Conservation (phyloP, 2,113 vertebrate species). For the Andinoacara biseriatus region DNA sequence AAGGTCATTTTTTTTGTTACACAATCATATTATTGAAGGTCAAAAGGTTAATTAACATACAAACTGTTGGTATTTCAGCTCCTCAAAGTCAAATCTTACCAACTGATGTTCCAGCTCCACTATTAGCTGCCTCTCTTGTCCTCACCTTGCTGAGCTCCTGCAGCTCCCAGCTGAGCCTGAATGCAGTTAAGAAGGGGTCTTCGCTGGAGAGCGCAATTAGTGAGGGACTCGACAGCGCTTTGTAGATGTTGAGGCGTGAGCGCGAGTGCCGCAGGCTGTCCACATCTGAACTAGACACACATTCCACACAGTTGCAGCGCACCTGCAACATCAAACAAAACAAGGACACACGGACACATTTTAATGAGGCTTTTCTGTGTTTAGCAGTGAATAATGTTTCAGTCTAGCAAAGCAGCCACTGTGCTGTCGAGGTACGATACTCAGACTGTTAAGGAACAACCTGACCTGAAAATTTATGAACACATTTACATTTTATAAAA, state of each 20-base stretch:
- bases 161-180: constrained; percentile 97
- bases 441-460: background rate
- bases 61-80: background rate
- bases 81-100: constrained; percentile 5
- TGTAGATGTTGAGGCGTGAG: constrained; percentile 97
- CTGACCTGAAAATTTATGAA: background rate
- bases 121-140: background rate
- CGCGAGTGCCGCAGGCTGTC: constrained; percentile 96
- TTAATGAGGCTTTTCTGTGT: constrained; percentile 27
- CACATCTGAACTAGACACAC: constrained; percentile 95
- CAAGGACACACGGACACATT: background rate
- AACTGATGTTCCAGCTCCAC: background rate
- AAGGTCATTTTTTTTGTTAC: background rate
- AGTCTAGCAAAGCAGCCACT: background rate
- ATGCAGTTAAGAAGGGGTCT: constrained; percentile 97
- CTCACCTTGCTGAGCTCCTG: constrained; percentile 94
- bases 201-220: constrained; percentile 95
- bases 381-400: background rate
- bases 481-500: background rate
- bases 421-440: background rate
- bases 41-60: background rate
- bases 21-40: background rate
- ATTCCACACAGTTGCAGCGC: constrained; percentile 97
- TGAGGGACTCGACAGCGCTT: constrained; percentile 93
- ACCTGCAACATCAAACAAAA: constrained; percentile 74